Conservation (phyloP, 2,888 invertebrate genomes). For the Trichopria drosophilae region DNA sequence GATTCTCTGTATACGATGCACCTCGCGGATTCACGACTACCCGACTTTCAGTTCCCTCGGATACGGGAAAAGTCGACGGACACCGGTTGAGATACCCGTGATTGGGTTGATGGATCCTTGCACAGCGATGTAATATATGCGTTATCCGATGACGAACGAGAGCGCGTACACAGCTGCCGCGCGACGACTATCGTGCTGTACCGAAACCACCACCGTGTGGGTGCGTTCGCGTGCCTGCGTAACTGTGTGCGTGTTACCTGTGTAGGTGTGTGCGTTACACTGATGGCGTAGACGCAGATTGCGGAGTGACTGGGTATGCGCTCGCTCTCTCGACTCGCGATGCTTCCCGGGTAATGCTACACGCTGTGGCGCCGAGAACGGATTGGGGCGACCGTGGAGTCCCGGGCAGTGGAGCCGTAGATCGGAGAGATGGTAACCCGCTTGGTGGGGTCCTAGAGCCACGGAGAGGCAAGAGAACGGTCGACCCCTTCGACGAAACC, state of each 20-base stretch:
- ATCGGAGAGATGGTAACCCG: slow-evolving; percentile 36
- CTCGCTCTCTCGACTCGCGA: slow-evolving; percentile 37
- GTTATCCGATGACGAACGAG: background rate
- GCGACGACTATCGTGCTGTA: too few species aligned
- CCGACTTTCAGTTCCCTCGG: background rate
- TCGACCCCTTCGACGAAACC: too few species aligned
- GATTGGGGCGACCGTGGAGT: slow-evolving; percentile 58
- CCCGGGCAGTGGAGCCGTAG: slow-evolving; percentile 57
- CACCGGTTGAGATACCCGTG: too few species aligned
- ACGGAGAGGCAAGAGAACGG: too few species aligned
- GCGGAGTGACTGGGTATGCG: slow-evolving; percentile 31
- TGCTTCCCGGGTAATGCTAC: slow-evolving; percentile 48
- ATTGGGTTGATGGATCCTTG: too few species aligned
- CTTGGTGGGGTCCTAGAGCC: too few species aligned
- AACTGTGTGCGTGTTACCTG: too few species aligned
- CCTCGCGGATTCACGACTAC: too few species aligned
- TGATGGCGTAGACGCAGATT: slow-evolving; percentile 27
- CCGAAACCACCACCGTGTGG: slow-evolving; percentile 3
- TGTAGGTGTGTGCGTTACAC: slow-evolving; percentile 17
- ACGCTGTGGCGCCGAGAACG: slow-evolving; percentile 58
- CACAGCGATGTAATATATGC: too few species aligned
- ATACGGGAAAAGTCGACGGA: slow-evolving; percentile 6
- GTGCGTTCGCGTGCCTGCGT: too few species aligned
- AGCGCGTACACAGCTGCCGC: too few species aligned
- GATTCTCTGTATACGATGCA: too few species aligned